Conservation (phyloP, 2,797 vertebrate species). For the Fratercula arctica region DNA sequence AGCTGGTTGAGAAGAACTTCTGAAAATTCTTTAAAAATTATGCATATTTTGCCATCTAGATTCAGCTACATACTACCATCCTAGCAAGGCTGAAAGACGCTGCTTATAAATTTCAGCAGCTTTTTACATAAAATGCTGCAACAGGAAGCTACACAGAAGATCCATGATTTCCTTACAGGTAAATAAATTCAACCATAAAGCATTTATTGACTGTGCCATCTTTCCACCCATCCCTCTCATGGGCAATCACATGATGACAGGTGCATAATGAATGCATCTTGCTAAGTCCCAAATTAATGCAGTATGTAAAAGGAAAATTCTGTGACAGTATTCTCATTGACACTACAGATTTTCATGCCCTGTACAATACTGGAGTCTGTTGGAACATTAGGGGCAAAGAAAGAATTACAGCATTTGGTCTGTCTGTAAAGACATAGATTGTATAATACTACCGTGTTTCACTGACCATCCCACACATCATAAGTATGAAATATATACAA, state of each 20-base stretch:
- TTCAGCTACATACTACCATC: not conserved
- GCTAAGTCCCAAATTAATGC: not conserved
- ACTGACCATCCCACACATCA: not conserved
- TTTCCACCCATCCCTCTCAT: not conserved
- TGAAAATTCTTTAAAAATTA: not conserved
- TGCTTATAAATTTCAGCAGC: not conserved
- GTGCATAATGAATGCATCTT: not conserved
- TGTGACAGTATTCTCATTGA: not conserved
- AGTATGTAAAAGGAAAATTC: not conserved
- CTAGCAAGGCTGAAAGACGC: not conserved
- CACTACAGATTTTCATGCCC: not conserved
- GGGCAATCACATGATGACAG: rapidly evolving
- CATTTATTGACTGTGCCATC: not conserved
- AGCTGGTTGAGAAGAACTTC: not conserved
- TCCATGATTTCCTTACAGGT: not conserved
- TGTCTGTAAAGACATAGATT: not conserved
- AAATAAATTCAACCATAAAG: not conserved
- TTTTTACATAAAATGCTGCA: not conserved
- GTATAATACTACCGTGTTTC: not conserved
- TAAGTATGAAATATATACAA: not conserved
- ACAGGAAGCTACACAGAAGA: not conserved
- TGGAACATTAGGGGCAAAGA: not conserved
- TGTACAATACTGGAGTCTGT: not conserved
- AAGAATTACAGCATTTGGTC: not conserved
- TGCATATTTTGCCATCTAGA: not conserved